Conservation (phyloP, 2,888 invertebrate genomes). For the Ophonus ardosiacus region DNA sequence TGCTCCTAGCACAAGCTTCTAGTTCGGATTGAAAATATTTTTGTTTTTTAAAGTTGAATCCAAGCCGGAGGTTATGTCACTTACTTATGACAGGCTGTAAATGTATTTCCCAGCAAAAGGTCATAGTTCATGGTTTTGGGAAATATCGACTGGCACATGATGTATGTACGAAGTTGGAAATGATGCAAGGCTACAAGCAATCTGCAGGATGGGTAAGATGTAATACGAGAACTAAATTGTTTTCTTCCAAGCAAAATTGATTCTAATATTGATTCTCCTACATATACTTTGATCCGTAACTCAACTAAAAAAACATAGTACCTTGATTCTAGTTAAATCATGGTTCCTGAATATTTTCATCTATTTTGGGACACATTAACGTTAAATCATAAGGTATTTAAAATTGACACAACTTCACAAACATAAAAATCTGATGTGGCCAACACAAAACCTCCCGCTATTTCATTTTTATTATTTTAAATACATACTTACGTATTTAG, state of each 20-base stretch:
- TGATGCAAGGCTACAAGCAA: background rate
- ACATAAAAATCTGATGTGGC: no score
- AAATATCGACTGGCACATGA: constrained; percentile 13
- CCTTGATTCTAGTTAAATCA: no score
- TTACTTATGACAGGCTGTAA: constrained; percentile 18
- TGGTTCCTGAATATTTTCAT: no score
- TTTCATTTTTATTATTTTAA: no score
- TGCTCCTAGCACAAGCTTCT: no score
- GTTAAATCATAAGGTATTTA: no score
- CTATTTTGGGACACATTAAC: no score
- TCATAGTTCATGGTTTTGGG: constrained; percentile 45
- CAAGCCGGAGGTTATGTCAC: background rate
- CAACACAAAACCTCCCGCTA: no score
- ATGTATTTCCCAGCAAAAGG: constrained; percentile 21
- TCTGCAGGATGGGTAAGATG: background rate
- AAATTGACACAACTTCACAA: no score
- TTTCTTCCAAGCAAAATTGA: background rate
- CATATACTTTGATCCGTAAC: no score
- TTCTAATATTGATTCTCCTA: background rate
- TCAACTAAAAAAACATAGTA: no score
- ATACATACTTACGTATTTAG: no score
- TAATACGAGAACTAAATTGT: constrained; percentile 14
- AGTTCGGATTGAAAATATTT: constrained; percentile 2
- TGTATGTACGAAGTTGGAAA: constrained; percentile 20
- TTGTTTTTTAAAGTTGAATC: constrained; percentile 18